Conservation (phyloP, 2,888 invertebrate species). For the Julus scandinavius region DNA sequence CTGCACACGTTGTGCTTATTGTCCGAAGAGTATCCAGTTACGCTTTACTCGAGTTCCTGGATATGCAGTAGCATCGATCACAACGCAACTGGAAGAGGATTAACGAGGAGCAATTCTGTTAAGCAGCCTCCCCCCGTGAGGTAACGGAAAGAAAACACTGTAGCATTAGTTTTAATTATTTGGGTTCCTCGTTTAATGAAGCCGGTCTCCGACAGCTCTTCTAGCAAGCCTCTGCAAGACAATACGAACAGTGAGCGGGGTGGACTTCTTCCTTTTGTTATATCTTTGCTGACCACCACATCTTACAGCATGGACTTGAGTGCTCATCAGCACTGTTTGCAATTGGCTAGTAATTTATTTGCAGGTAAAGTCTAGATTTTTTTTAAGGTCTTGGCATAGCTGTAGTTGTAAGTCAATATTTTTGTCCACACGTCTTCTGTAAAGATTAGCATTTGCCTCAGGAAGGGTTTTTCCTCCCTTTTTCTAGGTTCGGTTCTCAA, state of each 20-base stretch:
- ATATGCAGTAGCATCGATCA: conserved; percentile 66
- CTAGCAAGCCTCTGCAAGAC: conserved; percentile 56
- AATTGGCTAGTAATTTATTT: conserved; percentile 72
- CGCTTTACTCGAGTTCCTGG: conserved; percentile 76
- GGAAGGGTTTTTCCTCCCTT: too few species aligned
- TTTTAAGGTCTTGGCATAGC: too few species aligned
- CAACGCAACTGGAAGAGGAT: background rate
- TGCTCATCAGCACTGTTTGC: conserved; percentile 68
- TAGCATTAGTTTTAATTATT: too few species aligned
- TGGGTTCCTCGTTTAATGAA: too few species aligned
- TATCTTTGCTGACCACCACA: conserved; percentile 69
- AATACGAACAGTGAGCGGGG: conserved; percentile 49
- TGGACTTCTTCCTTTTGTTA: conserved; percentile 66
- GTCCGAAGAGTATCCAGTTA: conserved; percentile 75
- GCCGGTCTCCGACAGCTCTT: background rate
- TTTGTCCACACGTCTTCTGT: too few species aligned
- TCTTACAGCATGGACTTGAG: conserved; percentile 71
- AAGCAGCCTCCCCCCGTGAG: background rate
- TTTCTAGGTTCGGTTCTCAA: conserved; percentile 39
- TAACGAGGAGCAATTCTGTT: background rate
- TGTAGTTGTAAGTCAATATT: too few species aligned
- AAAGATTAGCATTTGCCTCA: too few species aligned
- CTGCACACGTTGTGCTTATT: conserved; percentile 76
- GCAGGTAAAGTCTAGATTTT: conserved; percentile 66
- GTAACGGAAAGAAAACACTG: background rate